Conservation (phyloP, 2,113 vertebrate genomes). For the Chaetops frenatus region DNA sequence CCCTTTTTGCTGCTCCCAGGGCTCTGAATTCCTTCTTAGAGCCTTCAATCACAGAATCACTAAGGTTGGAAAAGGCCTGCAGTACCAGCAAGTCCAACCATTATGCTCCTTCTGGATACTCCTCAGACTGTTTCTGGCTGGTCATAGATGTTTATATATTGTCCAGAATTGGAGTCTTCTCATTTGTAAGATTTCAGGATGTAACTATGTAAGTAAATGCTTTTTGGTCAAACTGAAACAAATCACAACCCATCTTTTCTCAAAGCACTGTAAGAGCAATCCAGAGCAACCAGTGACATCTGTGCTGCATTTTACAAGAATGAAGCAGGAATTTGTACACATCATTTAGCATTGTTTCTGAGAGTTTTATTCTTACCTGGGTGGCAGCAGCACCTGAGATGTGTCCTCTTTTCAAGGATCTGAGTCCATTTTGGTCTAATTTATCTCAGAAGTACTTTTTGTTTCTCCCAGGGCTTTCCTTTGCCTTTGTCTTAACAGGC, state of each 20-base stretch:
- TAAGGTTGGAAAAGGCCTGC: not conserved
- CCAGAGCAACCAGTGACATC: not conserved
- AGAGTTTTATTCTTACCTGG: not conserved
- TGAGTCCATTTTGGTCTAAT: not conserved
- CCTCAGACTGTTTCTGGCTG: not conserved
- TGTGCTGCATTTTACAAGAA: not conserved
- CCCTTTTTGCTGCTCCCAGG: not conserved
- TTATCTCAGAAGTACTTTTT: not conserved
- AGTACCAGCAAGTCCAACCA: not conserved
- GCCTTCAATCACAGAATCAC: not conserved
- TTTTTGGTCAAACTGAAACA: not conserved
- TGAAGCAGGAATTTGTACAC: not conserved
- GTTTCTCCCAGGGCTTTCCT: not conserved
- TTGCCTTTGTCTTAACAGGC: not conserved
- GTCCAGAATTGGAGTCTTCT: not conserved
- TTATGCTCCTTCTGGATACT: not conserved
- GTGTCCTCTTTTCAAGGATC: not conserved
- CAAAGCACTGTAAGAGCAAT: not conserved
- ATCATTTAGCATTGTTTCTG: not conserved
- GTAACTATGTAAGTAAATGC: not conserved
- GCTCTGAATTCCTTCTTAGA: not conserved
- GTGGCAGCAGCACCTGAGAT: not conserved
- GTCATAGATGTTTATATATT: not conserved
- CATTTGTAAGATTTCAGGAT: not conserved
- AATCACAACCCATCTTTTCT: not conserved